Evolutionary conservation across 2,797 vertebrate species (phyloP).

Genomic region (Poeciliopsis paucimaculata): DNA sequence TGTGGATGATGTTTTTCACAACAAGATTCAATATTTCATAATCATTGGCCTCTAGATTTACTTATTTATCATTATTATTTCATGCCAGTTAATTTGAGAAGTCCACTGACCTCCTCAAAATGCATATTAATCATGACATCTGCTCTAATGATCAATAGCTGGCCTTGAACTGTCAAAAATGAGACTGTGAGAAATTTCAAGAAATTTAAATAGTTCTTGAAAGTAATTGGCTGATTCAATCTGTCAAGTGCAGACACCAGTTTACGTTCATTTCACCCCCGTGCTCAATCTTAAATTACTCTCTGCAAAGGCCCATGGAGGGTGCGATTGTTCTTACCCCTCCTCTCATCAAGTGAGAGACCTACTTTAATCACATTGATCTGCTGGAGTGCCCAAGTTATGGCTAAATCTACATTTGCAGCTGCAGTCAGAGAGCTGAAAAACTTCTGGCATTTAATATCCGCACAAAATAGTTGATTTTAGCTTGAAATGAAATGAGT

Average conservation of each 20-base stretch:
- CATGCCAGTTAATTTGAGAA: slow-evolving; percentile 29
- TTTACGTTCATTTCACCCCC: slow-evolving; percentile 67
- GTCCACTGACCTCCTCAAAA: slow-evolving; percentile 21
- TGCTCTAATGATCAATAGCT: slow-evolving; percentile 33
- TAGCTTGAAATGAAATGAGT: slow-evolving; percentile 28
- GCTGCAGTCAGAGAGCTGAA: slow-evolving; percentile 23
- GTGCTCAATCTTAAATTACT: slow-evolving; percentile 67
- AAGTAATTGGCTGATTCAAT: slow-evolving; percentile 69
- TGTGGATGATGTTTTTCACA: slow-evolving; percentile 1
- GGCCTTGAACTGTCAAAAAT: slow-evolving; percentile 23
- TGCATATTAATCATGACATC: slow-evolving; percentile 16
- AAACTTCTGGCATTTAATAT: slow-evolving; percentile 45
- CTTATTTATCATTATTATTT: slow-evolving; percentile 22
- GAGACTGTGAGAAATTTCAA: slow-evolving; percentile 22
- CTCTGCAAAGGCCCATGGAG: slow-evolving; percentile 58
- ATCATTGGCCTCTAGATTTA: slow-evolving; percentile 6
- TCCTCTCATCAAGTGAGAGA: slow-evolving; percentile 49
- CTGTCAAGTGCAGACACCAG: slow-evolving; percentile 26
- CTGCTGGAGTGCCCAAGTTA: slow-evolving; percentile 41
- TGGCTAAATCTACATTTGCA: slow-evolving; percentile 26
- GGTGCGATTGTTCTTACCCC: slow-evolving; percentile 41
- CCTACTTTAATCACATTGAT: slow-evolving; percentile 60
- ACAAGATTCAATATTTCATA: slow-evolving; percentile 5
- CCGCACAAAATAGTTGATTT: slow-evolving; percentile 23
- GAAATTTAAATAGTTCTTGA: slow-evolving; percentile 50